Evolutionary conservation across 2,113 vertebrate species (phyloP), one percentile per base, ranked within the genome.

Genomic region (Grammomys dolichurus): DNA sequence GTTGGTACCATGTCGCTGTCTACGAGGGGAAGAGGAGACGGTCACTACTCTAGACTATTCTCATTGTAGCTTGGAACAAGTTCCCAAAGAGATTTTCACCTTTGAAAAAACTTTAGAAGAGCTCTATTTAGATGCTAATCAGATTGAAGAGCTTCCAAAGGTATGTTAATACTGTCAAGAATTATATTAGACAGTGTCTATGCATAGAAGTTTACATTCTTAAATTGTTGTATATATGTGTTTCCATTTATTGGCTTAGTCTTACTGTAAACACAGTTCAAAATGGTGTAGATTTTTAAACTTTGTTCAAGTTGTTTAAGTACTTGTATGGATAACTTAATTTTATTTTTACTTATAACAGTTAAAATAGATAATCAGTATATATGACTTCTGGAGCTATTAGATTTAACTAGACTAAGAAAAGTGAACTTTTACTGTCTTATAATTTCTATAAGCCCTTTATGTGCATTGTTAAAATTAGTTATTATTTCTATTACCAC

Each of bases 121-220:
- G 94, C 99, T 99, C 96, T 99, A 99, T 98, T 99, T 99, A 98
- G 99, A 99, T 98, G 99, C 99, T 98, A 99, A 99, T 99, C 99
- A 99, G 98, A 99, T 99, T 94, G 99, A 99, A 98, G 99, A 99
- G 97, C 99, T 99, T 99, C 99, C 99, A 95, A 99, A 99, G 99
- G 99, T 99, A 99, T 82, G 97, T 95, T 93, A 95, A 65, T 70
- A n/a, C 56, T 48, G 20, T 46, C 89, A n/a, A 56, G 92, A 40
- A 33, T 4, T 93, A 48, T 0, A 1, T 94, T 93, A 87, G 75
- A 19, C 82, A 81, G 84, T 92, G 93, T 93, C 93, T 94, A 31
- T 93, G 76, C 51, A 76, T 96, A 95, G n/a, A 95, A 67, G 2
- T 82, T 73, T 22, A 63, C 95, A 87, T 89, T 90, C 31, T 51